Conservation (phyloP, 2,888 invertebrate genomes). For the Germaria angustata region DNA sequence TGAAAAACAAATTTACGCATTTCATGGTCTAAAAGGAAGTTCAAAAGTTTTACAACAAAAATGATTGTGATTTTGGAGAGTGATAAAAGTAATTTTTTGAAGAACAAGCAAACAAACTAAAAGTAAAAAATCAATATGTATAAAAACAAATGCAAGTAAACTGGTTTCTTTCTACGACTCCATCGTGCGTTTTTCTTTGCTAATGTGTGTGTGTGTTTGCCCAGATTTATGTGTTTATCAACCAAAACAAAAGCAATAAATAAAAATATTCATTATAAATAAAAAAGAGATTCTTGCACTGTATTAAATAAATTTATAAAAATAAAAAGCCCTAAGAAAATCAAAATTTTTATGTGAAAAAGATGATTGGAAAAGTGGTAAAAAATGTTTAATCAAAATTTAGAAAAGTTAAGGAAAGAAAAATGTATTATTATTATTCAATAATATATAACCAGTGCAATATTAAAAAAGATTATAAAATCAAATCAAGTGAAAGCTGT, state of each 20-base stretch:
- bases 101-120: conserved; percentile 17
- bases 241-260: conserved; percentile 60
- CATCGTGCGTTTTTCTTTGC: conserved; percentile 34
- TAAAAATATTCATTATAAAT: background rate
- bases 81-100: conserved; percentile 33
- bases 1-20: conserved; percentile 1
- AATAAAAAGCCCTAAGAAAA: conserved; percentile 17
- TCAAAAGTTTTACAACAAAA: conserved; percentile 4
- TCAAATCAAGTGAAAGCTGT: conserved; percentile 32
- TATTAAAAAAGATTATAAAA: conserved; percentile 35
- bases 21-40: background rate
- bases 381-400: conserved; percentile 43
- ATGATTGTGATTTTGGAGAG: conserved; percentile 3
- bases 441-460: no score
- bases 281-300: conserved; percentile 50
- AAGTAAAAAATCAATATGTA: conserved; percentile 51
- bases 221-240: conserved; percentile 30
- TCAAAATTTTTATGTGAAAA: conserved; percentile 23
- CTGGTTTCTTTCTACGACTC: conserved; percentile 46
- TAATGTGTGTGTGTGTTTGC: background rate
- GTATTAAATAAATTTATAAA: conserved; percentile 18
- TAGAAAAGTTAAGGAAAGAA: background rate
- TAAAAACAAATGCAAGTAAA: conserved; percentile 65
- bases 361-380: background rate
- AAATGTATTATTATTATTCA: no score